A percentile compares a stretch with the other conserved stretches of the same genome.
Conservation (phyloP, 64 coral and sea anemone genomes). For the Orbicella faveolata region DNA sequence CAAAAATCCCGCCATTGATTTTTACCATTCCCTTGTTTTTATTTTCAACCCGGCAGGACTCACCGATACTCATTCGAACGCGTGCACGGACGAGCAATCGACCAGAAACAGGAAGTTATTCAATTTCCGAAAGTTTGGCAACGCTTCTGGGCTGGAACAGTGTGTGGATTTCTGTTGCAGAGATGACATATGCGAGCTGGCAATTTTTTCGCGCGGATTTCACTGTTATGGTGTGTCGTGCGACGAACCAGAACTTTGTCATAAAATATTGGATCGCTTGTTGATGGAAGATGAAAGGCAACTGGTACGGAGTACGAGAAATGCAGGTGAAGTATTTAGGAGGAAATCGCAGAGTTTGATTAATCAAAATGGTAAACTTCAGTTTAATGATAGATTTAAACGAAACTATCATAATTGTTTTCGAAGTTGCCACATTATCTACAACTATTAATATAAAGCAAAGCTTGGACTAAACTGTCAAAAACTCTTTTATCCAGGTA, state of each 20-base stretch:
- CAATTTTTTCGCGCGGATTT: slow-evolving; percentile 38
- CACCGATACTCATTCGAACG: not conserved
- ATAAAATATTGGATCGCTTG: slow-evolving; percentile 46
- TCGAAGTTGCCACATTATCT: too few species aligned
- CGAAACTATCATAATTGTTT: too few species aligned
- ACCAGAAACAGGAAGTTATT: slow-evolving; percentile 6
- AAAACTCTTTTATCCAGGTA: too few species aligned
- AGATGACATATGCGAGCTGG: slow-evolving; percentile 46
- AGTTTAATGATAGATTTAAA: not conserved
- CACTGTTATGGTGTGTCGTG: slow-evolving; percentile 64
- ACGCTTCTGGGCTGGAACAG: slow-evolving; percentile 12
- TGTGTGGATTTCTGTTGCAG: slow-evolving; percentile 60
- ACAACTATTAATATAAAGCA: too few species aligned
- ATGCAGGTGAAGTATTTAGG: slow-evolving; percentile 8
- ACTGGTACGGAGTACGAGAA: not conserved
- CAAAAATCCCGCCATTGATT: not conserved
- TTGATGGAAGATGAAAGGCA: slow-evolving; percentile 27
- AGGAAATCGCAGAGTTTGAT: not conserved
- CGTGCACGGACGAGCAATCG: not conserved
- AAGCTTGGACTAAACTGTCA: too few species aligned
- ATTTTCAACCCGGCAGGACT: not conserved
- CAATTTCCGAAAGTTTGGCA: slow-evolving; percentile 48
- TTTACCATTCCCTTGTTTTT: not conserved
- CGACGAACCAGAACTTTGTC: slow-evolving; percentile 38
- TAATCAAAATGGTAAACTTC: not conserved